phyloP scores from a whole-genome alignment of 2,888 invertebrate genomes.

The Stenurella melanura region DNA sequence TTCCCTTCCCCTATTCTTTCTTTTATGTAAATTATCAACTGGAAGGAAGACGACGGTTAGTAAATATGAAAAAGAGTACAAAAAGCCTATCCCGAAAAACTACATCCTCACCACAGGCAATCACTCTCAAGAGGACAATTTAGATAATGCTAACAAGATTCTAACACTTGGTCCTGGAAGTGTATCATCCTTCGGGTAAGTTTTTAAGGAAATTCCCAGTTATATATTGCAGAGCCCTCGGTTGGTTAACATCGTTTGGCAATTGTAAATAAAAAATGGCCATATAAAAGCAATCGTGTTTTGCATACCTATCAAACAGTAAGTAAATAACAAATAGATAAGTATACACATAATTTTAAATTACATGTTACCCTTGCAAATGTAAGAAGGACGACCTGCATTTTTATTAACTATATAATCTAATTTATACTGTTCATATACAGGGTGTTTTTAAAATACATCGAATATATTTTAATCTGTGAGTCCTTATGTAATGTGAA shows the following conservation, averaged over 20 bases:
- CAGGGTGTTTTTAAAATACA: too few species aligned
- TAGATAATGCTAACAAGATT: slow-evolving; percentile 89
- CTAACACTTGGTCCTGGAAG: slow-evolving; percentile 81
- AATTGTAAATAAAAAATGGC: slow-evolving; percentile 38
- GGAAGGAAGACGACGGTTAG: slow-evolving; percentile 93
- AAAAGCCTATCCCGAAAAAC: slow-evolving; percentile 87
- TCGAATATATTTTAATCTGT: too few species aligned
- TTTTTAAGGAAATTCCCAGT: slow-evolving; percentile 51
- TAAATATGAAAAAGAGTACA: slow-evolving; percentile 92
- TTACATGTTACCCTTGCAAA: background rate
- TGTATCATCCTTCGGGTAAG: slow-evolving; percentile 84
- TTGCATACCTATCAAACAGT: background rate
- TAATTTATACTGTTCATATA: too few species aligned
- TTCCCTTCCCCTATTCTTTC: slow-evolving; percentile 46
- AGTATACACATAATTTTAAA: background rate
- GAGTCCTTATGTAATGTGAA: too few species aligned
- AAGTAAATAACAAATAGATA: background rate
- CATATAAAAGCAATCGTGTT: background rate
- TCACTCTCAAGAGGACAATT: slow-evolving; percentile 85
- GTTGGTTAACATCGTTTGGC: slow-evolving; percentile 16
- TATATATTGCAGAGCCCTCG: slow-evolving; percentile 24
- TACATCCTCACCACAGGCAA: slow-evolving; percentile 83
- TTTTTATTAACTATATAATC: too few species aligned
- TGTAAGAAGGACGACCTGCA: background rate
- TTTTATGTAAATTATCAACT: slow-evolving; percentile 65